Conservation (phyloP, 2,113 vertebrate species). For the Columbina picui region DNA sequence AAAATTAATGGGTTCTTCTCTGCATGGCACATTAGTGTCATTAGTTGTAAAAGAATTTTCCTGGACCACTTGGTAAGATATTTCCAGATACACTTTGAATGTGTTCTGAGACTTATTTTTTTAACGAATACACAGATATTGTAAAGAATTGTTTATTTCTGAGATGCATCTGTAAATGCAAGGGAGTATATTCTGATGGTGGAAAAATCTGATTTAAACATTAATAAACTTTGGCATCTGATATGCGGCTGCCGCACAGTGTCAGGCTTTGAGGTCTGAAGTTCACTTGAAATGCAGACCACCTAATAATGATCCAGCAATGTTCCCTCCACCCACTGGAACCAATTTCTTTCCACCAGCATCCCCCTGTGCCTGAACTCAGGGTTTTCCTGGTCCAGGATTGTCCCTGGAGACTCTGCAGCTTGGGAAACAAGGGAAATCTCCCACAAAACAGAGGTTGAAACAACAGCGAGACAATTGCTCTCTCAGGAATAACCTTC, state of each 20-base stretch:
- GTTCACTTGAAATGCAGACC: not conserved
- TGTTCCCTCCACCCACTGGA: accelerated
- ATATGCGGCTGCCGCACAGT: not conserved
- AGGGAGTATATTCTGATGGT: not conserved
- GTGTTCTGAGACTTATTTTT: not conserved
- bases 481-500: not conserved
- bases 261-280: not conserved
- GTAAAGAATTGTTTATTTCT: not conserved
- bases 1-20: not conserved
- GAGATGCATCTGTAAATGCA: not conserved
- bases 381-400: not conserved
- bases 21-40: accelerated
- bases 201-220: not conserved
- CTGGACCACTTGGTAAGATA: not conserved
- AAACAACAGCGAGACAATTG: not conserved
- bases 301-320: not conserved
- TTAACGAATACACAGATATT: not conserved
- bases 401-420: not conserved
- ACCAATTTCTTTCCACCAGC: not conserved
- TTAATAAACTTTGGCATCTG: not conserved
- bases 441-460: not conserved
- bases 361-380: not conserved
- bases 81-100: not conserved
- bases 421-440: not conserved
- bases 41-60: not conserved